Conservation (phyloP, 1,140 invertebrate genomes). For the Portunus trituberculatus region DNA sequence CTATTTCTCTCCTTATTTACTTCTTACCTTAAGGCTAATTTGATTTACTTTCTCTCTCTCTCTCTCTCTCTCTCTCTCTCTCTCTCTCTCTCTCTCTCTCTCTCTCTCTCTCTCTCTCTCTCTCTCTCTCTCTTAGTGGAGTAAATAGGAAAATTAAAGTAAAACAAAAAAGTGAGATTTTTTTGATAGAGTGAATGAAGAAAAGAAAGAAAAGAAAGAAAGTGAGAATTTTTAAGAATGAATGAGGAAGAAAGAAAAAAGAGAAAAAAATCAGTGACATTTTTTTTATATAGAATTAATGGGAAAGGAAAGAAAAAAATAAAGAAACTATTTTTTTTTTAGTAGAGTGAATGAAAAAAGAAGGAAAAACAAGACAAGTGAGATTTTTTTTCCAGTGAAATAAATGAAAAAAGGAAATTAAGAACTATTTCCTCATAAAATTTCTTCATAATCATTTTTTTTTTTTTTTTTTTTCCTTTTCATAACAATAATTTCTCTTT, state of each 20-base stretch:
- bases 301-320: too few relatives aligned
- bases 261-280: not conserved
- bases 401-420: too few relatives aligned
- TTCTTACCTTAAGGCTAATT: too few relatives aligned
- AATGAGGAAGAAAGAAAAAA: not conserved
- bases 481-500: too few relatives aligned
- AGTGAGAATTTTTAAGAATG: not conserved
- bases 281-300: too few relatives aligned
- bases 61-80: constrained; percentile 30
- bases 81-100: not conserved
- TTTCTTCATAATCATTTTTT: too few relatives aligned
- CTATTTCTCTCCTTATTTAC: too few relatives aligned
- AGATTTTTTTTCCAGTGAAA: too few relatives aligned
- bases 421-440: too few relatives aligned
- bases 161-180: not conserved
- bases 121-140: not conserved
- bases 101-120: constrained; percentile 16
- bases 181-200: not conserved
- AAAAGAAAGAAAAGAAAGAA: not conserved
- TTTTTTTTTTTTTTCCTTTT: too few relatives aligned
- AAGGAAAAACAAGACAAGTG: too few relatives aligned
- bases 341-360: too few relatives aligned
- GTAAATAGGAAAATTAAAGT: not conserved
- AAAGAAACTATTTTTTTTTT: not conserved
- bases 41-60: not conserved